phyloP scores from a whole-genome alignment of 2,888 invertebrate species.

The Tetropium fuscum region DNA sequence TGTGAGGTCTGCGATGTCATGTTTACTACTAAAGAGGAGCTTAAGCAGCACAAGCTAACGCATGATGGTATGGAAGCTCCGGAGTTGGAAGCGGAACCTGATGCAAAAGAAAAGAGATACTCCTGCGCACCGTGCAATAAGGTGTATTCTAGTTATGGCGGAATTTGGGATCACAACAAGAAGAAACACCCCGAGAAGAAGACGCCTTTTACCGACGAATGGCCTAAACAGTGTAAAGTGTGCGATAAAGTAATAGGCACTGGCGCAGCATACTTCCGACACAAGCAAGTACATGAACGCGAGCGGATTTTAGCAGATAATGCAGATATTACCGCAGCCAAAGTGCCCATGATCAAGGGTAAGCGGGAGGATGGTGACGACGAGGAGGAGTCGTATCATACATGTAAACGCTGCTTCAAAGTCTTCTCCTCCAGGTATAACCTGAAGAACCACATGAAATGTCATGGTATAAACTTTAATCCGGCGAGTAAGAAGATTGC shows the following conservation, averaged over 20 bases:
- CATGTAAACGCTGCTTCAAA: conserved; percentile 68
- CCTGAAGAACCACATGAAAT: conserved; percentile 66
- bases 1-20: conserved; percentile 73
- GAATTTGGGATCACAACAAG: conserved; percentile 60
- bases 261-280: conserved; percentile 56
- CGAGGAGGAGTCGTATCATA: conserved; percentile 59
- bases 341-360: conserved; percentile 16
- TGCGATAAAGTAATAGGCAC: conserved; percentile 58
- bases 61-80: conserved; percentile 42
- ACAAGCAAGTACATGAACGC: conserved; percentile 59
- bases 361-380: conserved; percentile 41
- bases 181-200: conserved; percentile 54
- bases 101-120: conserved; percentile 58
- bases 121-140: conserved; percentile 71
- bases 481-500: conserved; percentile 52
- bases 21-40: conserved; percentile 67
- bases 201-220: conserved; percentile 42
- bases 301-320: conserved; percentile 20
- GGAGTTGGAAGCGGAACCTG: conserved; percentile 55
- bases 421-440: conserved; percentile 65
- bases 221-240: conserved; percentile 56
- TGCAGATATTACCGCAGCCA: conserved; percentile 20
- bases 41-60: conserved; percentile 56
- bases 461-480: conserved; percentile 64
- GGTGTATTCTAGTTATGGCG: conserved; percentile 59